These are phyloP conservation scores for Cossypha heuglini DNA, from an alignment of 2,797 vertebrate species.

Conservation along the genomic window DNA sequence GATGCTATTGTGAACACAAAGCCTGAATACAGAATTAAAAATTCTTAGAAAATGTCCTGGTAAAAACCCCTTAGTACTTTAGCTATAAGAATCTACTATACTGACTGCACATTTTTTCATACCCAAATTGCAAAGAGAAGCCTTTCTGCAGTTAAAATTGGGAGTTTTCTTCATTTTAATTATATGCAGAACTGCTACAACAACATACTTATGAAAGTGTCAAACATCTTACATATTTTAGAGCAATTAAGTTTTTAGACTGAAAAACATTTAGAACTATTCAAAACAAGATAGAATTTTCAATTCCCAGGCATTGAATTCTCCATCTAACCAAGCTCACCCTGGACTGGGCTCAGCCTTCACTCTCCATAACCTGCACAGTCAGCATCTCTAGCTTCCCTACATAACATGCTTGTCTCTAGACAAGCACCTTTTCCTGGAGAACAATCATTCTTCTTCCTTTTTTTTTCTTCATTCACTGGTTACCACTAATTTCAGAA, in stretches of 20 bases:
- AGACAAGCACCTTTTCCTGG: background rate
- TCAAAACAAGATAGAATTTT: background rate
- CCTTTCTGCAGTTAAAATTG: background rate
- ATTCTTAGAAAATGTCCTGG: background rate
- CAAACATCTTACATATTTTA: background rate
- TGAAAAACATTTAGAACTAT: background rate
- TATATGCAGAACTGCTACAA: background rate
- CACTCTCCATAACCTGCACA: accelerated
- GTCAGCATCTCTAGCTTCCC: background rate
- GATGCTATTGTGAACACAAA: background rate
- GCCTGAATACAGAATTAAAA: background rate
- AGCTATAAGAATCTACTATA: background rate
- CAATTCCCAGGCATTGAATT: background rate
- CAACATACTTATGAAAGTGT: background rate
- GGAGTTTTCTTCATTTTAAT: background rate
- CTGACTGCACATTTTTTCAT: background rate
- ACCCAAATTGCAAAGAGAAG: background rate
- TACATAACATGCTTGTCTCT: accelerated
- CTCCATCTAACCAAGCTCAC: accelerated
- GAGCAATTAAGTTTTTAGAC: background rate
- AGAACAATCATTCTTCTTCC: background rate
- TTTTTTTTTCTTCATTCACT: background rate
- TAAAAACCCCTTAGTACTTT: background rate
- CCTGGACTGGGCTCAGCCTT: accelerated
- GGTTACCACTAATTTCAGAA: background rate